These are phyloP conservation scores for Papilio xuthus DNA, from an alignment of 1,140 invertebrate genomes.

Conservation along the genomic window DNA sequence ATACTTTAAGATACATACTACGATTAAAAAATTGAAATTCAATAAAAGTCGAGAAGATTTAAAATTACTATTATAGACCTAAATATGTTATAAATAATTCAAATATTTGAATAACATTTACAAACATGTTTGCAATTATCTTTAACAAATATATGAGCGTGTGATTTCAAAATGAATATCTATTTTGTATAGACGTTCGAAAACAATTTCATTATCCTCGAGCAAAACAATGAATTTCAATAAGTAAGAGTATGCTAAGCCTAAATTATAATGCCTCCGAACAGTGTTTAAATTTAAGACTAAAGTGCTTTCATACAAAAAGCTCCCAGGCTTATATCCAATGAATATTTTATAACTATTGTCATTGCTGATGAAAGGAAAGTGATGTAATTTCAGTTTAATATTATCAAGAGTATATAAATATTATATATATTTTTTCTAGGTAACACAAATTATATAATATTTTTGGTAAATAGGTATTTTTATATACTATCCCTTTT, in stretches of 20 bases:
- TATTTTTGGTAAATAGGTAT: no score
- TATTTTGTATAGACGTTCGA: background rate
- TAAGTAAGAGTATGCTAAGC: slow-evolving; percentile 27
- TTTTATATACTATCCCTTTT: no score
- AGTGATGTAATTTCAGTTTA: slow-evolving; percentile 8
- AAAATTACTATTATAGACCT: background rate
- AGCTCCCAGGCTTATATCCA: slow-evolving; percentile 4
- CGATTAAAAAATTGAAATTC: background rate
- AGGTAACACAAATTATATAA: no score
- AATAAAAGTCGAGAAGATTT: no score
- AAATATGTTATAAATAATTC: background rate
- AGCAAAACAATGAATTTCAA: slow-evolving; percentile 19
- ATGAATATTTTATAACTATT: slow-evolving; percentile 12
- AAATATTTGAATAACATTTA: background rate
- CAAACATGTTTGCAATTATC: background rate
- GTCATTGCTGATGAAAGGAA: background rate
- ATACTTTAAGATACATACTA: no score
- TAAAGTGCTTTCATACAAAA: slow-evolving; percentile 25
- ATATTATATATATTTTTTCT: no score
- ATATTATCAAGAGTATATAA: background rate
- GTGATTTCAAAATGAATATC: slow-evolving; percentile 8
- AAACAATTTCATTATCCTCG: background rate
- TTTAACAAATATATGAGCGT: slow-evolving; percentile 11
- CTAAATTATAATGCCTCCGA: slow-evolving; percentile 31
- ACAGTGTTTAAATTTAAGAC: slow-evolving; percentile 31